Evolutionary conservation across 2,888 invertebrate species (phyloP).

Genomic region (Eilema sororculum): DNA sequence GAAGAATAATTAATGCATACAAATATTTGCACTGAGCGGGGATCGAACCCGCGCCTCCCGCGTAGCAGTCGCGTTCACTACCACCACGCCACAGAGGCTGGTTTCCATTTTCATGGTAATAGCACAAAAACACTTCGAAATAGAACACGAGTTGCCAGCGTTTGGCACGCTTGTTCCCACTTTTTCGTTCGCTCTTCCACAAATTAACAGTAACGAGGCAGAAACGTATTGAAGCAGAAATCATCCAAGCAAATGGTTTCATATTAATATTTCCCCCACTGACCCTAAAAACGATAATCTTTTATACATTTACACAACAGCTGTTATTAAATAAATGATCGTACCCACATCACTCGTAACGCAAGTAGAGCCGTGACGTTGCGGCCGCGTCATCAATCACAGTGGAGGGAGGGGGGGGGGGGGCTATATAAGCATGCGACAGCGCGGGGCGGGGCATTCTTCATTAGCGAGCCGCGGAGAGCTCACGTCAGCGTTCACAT

Average conservation of each 20-base stretch:
- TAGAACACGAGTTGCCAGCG: background rate
- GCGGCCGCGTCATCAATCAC: slow-evolving; percentile 80
- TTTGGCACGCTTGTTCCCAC: too few relatives aligned
- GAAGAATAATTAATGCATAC: slow-evolving; percentile 30
- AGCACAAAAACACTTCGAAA: background rate
- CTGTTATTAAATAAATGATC: slow-evolving; percentile 67
- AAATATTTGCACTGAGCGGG: too few relatives aligned
- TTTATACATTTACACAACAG: slow-evolving; percentile 55
- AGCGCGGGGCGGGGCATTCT: slow-evolving; percentile 67
- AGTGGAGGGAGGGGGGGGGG: slow-evolving; percentile 46
- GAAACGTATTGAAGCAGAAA: background rate
- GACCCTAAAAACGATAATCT: slow-evolving; percentile 52
- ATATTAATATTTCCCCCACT: slow-evolving; percentile 22
- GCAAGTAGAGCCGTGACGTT: slow-evolving; percentile 65
- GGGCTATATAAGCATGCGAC: slow-evolving; percentile 63
- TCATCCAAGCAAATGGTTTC: background rate
- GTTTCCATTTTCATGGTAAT: too few relatives aligned
- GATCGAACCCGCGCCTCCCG: too few relatives aligned
- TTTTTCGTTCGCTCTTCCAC: background rate
- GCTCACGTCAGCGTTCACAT: slow-evolving; percentile 64
- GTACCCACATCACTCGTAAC: slow-evolving; percentile 71
- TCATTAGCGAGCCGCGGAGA: slow-evolving; percentile 70
- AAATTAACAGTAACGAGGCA: background rate
- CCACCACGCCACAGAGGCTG: too few relatives aligned
- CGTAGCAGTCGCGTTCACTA: too few relatives aligned